Conservation (phyloP, 2,888 invertebrate genomes). For the Ornithoptera priamus region DNA sequence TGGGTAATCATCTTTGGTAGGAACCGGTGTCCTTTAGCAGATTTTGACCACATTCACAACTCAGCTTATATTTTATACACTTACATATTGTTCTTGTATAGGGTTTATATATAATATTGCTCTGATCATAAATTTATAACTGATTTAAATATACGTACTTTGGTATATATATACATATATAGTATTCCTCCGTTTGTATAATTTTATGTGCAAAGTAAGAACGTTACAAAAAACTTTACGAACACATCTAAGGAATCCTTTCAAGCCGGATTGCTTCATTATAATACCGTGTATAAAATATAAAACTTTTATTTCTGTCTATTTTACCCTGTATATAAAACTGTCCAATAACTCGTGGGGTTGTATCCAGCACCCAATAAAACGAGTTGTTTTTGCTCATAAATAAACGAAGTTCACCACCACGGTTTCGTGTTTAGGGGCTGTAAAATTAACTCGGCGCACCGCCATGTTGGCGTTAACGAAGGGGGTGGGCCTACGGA, state of each 20-base stretch:
- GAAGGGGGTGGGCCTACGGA: conserved; percentile 20
- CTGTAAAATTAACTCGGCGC: conserved; percentile 62
- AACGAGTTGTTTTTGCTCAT: conserved; percentile 22
- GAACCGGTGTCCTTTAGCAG: no score
- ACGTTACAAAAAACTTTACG: no score
- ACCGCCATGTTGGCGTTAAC: conserved; percentile 31
- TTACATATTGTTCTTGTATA: no score
- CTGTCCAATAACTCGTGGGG: conserved; percentile 13
- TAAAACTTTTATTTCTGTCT: neutral
- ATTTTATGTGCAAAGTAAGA: no score
- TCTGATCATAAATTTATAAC: no score
- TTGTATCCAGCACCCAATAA: conserved; percentile 25
- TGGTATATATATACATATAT: no score
- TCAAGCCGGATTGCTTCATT: neutral
- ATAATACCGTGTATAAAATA: neutral
- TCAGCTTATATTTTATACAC: no score
- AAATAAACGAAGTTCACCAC: conserved; percentile 39
- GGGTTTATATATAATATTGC: no score
- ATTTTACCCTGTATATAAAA: neutral
- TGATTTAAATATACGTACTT: no score
- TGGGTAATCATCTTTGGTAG: no score
- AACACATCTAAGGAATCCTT: neutral
- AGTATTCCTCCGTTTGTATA: no score
- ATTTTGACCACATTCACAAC: no score
- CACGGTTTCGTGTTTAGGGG: conserved; percentile 51